Evolutionary conservation across 2,888 invertebrate species (phyloP), one percentile per base, ranked within the genome.

Genomic region (Amiota mariae): DNA sequence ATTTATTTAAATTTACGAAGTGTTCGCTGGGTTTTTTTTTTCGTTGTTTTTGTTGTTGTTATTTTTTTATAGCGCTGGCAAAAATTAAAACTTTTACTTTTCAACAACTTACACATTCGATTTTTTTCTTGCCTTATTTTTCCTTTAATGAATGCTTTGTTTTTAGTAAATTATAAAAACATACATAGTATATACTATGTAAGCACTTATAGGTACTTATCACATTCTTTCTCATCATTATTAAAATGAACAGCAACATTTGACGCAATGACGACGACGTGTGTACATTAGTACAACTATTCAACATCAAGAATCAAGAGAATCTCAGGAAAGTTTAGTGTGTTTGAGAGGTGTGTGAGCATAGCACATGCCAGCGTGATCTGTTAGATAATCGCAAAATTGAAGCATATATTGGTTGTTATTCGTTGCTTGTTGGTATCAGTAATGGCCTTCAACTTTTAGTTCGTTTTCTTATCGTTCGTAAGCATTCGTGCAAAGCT

Each of bases 381-480:
- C 36, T 51, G 51, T 68, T 68, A 68, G 51, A 51, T 49, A 67
- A 67, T 49, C 66, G n/a, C 18, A 64, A 46, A 18, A 12, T 8
- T n/a, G 46, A 36, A 36, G 36, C n/a, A n/a, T 68, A 61, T 59
- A 59, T 36, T 15, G 47, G 66, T 61, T 73, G 24, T 49, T 68
- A 20, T 49, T 3, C 20, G 20, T 59, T 59, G 20, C 20, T 18
- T 15, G 36, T 59, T 59, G 59, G 54, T 84, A 84, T 84, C 87
- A 84, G 86, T 78, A 81, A 84, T 87, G 85, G 87, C 87, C 85
- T 85, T 85, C 87, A 85, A 85, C 87, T 85, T 84, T 85, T 79
- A 78, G 85, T 80, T 87, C 77, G 83, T 81, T 75, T 76, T 80
- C 77, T 85, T 87, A 85, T 85, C 87, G 85, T 82, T 73, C 85